phyloP scores from a whole-genome alignment of 2,113 vertebrate species.

The Zosterops hypoxanthus region DNA sequence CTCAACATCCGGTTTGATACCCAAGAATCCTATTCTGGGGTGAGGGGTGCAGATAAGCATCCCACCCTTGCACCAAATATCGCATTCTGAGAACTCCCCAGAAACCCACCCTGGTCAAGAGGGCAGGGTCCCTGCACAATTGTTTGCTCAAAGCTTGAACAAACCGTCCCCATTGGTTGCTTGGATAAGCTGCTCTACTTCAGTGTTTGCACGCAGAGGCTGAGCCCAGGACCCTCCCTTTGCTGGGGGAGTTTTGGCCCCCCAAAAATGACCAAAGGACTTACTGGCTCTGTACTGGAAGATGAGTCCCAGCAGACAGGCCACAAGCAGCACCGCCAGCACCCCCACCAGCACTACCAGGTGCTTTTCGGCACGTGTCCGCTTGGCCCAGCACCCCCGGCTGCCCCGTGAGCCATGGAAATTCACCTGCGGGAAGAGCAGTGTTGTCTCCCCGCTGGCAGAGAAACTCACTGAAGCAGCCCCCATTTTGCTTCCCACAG shows the following conservation, averaged over 20 bases:
- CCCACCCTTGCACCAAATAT: background rate
- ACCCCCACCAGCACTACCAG: slow-evolving; percentile 76
- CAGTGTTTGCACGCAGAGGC: rapidly evolving
- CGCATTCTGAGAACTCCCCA: rapidly evolving
- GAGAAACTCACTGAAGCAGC: background rate
- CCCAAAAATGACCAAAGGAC: slow-evolving; percentile 24
- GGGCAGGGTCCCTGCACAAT: rapidly evolving
- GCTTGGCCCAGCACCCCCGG: slow-evolving; percentile 78
- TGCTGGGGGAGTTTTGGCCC: background rate
- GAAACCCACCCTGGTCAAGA: rapidly evolving
- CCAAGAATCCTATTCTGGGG: background rate
- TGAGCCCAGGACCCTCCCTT: background rate
- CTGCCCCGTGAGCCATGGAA: slow-evolving; percentile 60
- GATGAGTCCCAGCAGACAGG: slow-evolving; percentile 77
- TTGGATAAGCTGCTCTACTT: background rate
- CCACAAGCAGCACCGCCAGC: slow-evolving; percentile 70
- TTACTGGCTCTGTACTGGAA: slow-evolving; percentile 87
- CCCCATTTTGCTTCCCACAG: background rate
- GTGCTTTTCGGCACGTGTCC: slow-evolving; percentile 78
- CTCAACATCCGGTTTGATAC: background rate
- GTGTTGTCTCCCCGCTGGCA: background rate
- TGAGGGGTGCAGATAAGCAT: background rate
- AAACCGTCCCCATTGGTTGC: rapidly evolving
- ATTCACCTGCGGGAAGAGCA: slow-evolving; percentile 79
- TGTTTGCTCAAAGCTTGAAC: background rate